These are phyloP conservation scores for Opisthograptis luteolata DNA, from an alignment of 2,888 invertebrate genomes.

Conservation along the genomic window DNA sequence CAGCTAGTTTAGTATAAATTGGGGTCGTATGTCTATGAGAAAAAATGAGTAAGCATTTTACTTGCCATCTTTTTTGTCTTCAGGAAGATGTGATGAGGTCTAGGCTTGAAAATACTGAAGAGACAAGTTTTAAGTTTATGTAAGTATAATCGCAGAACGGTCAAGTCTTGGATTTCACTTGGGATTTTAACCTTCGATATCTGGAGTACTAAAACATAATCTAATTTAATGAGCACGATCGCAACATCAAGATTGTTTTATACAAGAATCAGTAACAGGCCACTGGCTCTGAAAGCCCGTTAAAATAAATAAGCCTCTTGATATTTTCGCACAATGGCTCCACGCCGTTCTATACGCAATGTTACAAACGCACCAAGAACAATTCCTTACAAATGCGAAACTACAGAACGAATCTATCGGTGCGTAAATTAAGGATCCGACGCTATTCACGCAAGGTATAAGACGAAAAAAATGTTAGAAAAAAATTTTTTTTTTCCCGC, in stretches of 20 bases:
- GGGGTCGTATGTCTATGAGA: too few species aligned
- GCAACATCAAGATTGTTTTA: slow-evolving; percentile 14
- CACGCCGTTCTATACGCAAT: slow-evolving; percentile 56
- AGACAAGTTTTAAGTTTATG: too few species aligned
- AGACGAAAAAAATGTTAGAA: slow-evolving; percentile 68
- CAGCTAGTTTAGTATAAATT: too few species aligned
- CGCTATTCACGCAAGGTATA: slow-evolving; percentile 69
- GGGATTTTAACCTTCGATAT: neutral
- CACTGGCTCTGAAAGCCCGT: slow-evolving; percentile 31
- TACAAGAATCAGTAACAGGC: slow-evolving; percentile 27
- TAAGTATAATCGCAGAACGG: too few species aligned
- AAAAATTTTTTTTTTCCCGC: slow-evolving; percentile 66
- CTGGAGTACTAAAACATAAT: neutral
- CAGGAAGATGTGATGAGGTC: too few species aligned
- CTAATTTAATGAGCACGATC: neutral
- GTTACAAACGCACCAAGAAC: slow-evolving; percentile 74
- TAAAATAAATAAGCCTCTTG: slow-evolving; percentile 44
- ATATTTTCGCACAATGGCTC: slow-evolving; percentile 54
- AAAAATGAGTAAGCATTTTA: too few species aligned
- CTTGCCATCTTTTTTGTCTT: too few species aligned
- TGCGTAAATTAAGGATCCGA: slow-evolving; percentile 81
- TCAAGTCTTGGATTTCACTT: too few species aligned
- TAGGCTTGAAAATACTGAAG: too few species aligned
- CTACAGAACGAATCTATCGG: slow-evolving; percentile 76
- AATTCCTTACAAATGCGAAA: slow-evolving; percentile 74